Conservation (phyloP, 2,113 vertebrate genomes). For the Cygnus buccinator region DNA sequence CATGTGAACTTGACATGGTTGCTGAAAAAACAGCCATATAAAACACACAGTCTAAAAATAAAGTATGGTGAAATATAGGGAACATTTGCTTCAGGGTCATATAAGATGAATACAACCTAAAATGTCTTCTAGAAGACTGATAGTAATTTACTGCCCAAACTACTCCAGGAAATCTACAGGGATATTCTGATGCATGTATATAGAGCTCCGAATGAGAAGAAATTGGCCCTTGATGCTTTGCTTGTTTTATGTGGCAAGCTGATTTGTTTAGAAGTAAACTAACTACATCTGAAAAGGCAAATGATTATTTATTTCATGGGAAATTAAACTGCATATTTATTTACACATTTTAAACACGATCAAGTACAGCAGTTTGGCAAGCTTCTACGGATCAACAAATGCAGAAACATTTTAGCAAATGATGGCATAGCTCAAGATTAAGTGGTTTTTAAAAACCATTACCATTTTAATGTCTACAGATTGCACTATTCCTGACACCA, state of each 20-base stretch:
- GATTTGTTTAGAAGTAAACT: slow-evolving; percentile 50
- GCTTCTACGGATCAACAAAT: slow-evolving; percentile 43
- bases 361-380: slow-evolving; percentile 64
- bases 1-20: fast-evolving
- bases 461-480: slow-evolving; percentile 58
- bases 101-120: neutral
- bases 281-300: slow-evolving; percentile 44
- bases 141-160: neutral
- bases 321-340: slow-evolving; percentile 63
- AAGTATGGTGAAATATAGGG: neutral
- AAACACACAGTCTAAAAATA: neutral
- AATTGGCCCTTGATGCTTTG: neutral
- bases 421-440: slow-evolving; percentile 49
- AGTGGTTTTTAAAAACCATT: slow-evolving; percentile 62
- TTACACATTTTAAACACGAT: slow-evolving; percentile 65
- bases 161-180: neutral
- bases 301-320: slow-evolving; percentile 64
- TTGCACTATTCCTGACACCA: slow-evolving; percentile 46
- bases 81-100: neutral
- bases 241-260: slow-evolving; percentile 13
- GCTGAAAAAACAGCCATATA: neutral
- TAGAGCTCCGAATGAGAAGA: neutral
- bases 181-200: neutral
- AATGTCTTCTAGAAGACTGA: neutral
- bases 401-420: slow-evolving; percentile 65